Percentiles rank a stretch among this genome's conserved stretches.
Evolutionary conservation across 2,797 vertebrate species (phyloP).

Genomic region (Hydrocynus forskahlii): DNA sequence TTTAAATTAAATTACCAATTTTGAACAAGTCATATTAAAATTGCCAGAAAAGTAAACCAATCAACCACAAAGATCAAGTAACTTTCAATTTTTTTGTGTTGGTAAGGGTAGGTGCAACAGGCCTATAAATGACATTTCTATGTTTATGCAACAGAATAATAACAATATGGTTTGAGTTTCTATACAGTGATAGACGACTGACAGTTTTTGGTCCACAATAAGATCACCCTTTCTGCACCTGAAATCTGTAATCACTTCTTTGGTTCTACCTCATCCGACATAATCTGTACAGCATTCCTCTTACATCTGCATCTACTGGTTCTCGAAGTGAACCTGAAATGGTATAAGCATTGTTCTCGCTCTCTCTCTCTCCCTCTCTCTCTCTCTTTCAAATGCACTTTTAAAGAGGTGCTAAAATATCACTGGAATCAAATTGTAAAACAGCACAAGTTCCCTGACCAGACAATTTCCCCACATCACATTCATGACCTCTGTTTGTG

Average conservation of each 20-base stretch:
- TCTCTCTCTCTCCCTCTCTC: not conserved
- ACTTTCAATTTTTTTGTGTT: too few species aligned
- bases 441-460: not conserved
- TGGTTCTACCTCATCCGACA: not conserved
- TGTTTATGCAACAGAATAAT: too few species aligned
- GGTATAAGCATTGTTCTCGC: not conserved
- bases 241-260: not conserved
- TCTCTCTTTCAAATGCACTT: not conserved
- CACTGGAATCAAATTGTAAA: not conserved
- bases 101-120: too few species aligned
- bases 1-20: too few species aligned
- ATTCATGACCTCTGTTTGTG: slow-evolving; percentile 11
- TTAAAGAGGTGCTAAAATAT: not conserved
- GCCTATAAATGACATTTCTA: too few species aligned
- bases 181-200: too few species aligned
- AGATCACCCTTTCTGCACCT: not conserved
- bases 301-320: not conserved
- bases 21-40: too few species aligned
- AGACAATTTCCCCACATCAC: slow-evolving; percentile 18
- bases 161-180: too few species aligned
- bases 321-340: not conserved
- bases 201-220: too few species aligned
- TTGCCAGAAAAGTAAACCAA: too few species aligned
- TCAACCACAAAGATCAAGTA: too few species aligned
- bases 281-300: not conserved